phyloP scores from a whole-genome alignment of 2,113 vertebrate genomes.

The Anarhynchus alexandrinus region DNA sequence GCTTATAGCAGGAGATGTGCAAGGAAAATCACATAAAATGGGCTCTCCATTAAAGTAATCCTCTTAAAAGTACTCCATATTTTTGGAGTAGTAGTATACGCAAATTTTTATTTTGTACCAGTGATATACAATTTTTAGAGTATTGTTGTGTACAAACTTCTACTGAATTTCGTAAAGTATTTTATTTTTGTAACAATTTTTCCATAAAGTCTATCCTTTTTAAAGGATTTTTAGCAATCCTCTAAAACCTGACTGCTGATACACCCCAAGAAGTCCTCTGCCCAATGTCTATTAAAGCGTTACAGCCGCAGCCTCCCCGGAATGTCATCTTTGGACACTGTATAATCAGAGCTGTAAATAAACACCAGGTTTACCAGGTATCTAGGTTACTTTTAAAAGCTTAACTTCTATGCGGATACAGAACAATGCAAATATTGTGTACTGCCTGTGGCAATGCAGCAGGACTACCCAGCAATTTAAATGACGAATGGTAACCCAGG shows the following conservation, averaged over 20 bases:
- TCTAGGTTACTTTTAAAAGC: constrained; percentile 10
- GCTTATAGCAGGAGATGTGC: fast-evolving
- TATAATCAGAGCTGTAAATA: constrained; percentile 2
- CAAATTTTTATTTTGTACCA: not conserved
- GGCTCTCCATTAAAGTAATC: not conserved
- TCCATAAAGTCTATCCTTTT: not conserved
- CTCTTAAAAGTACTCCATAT: not conserved
- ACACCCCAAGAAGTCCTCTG: not conserved
- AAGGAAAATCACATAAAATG: fast-evolving
- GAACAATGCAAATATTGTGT: constrained; percentile 20
- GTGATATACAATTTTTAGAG: not conserved
- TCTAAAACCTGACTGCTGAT: no score
- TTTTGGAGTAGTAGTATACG: not conserved
- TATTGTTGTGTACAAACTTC: not conserved
- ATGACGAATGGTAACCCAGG: not conserved
- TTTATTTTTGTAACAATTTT: not conserved
- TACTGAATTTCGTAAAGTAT: not conserved
- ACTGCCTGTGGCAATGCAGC: not conserved
- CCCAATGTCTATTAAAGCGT: not conserved
- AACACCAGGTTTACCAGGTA: not conserved
- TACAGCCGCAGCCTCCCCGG: not conserved
- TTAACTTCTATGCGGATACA: not conserved
- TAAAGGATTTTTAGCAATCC: not conserved
- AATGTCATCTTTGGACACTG: not conserved
- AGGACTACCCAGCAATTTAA: not conserved